Base-by-base conservation (phyloP, 2,888 invertebrate genomes). In the Tubulanus polymorphus region DNA sequence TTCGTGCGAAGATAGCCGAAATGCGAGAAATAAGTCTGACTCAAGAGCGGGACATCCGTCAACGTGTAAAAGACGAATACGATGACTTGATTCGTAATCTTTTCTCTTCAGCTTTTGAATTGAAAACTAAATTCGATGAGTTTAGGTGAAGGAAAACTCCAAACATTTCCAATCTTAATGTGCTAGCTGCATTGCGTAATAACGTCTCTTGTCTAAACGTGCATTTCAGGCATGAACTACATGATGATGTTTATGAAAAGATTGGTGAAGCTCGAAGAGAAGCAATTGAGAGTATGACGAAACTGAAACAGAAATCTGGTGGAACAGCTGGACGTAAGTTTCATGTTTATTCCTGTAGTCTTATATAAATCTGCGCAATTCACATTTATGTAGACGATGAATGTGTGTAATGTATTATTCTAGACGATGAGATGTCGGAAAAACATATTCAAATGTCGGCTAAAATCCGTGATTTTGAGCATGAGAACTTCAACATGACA, bases 51-150 rank as follows among this genome's bases (percentile, higher is more conserved):
- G 70, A 72, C 46, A 63, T 76, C 26, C 60, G 75, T 2, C 73
- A 76, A 32, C 60, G 69, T n/a, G 71, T 79, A 25, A 64, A 67
- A 46, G 68, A 72, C 29, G 75, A 79, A 47, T 79, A 77, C 59
- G 68, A 75, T 53, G 71, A 68, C 29, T 69, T 79, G 25, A 69
- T 79, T 3, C 68, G 74, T 54, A 74, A 72, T 51, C 69, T 78
- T 23, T 75, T 75, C 58, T 61, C 64, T 23, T 67, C 71, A 1
- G 65, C 69, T n/a, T 71, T 70, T 46, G 68, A 72, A 18, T 66
- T 77, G 37, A 71, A 72, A 58, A 61, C 67, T 50, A 73, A 74
- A 57, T 71, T 76, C 65, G 77, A 78, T 60, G 73, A 74, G 50
- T 76, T 73, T 67, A 71, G 74, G 71, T 74, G 53, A 56, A 54